phyloP scores from a whole-genome alignment of 2,888 invertebrate genomes.

The Diplazon laetatorius region DNA sequence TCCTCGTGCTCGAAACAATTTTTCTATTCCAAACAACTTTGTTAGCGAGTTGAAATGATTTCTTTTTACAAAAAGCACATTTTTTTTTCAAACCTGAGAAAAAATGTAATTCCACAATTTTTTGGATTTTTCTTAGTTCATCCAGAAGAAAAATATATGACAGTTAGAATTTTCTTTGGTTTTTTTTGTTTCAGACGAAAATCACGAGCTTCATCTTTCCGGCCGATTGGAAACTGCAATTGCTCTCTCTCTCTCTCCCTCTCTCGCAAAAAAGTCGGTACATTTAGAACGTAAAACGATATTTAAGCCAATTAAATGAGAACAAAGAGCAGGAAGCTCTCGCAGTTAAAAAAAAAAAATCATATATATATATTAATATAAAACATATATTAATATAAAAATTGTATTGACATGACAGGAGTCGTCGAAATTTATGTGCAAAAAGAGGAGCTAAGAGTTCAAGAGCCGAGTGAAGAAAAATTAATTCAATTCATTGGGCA shows the following conservation, averaged over 20 bases:
- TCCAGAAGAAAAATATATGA: too few relatives aligned
- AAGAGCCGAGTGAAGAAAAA: neutral
- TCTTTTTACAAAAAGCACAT: too few relatives aligned
- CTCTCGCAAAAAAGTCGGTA: neutral
- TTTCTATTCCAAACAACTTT: too few relatives aligned
- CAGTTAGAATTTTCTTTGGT: neutral
- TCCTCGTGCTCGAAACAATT: neutral
- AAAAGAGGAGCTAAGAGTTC: neutral
- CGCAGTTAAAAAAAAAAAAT: too few relatives aligned
- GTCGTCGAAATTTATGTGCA: neutral
- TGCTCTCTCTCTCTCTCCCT: too few relatives aligned
- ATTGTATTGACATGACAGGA: neutral
- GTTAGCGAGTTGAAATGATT: too few relatives aligned
- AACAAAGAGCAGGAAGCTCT: neutral
- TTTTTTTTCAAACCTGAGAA: too few relatives aligned
- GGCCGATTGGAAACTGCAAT: too few relatives aligned
- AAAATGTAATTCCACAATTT: too few relatives aligned
- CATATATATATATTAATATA: neutral
- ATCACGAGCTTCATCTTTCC: too few relatives aligned
- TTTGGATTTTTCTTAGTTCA: too few relatives aligned
- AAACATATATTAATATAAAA: neutral
- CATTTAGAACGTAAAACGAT: conserved; percentile 5
- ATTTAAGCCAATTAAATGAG: conserved; percentile 4
- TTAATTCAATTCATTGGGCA: conserved; percentile 14
- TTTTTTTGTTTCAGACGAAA: too few relatives aligned